These are phyloP conservation scores for Sycophila sp. DNA, from an alignment of 1,140 invertebrate genomes.

Conservation along the genomic window DNA sequence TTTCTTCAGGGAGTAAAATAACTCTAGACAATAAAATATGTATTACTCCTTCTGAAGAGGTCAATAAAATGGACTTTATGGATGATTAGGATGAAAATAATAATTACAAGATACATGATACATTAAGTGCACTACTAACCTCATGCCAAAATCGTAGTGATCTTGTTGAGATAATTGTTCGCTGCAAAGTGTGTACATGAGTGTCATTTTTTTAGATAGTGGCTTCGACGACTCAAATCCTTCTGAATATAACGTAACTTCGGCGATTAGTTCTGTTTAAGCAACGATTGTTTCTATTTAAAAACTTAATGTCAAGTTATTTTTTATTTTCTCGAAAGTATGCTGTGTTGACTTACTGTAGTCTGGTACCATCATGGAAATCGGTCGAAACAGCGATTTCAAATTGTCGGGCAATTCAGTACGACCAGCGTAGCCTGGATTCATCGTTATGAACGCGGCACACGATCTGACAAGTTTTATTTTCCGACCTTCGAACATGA, in stretches of 20 bases:
- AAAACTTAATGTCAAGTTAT: constrained; percentile 5
- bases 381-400: constrained; percentile 87
- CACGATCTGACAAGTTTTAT: constrained; percentile 87
- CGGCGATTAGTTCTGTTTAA: constrained; percentile 88
- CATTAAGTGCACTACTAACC: too few relatives aligned
- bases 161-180: constrained; percentile 93
- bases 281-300: too few relatives aligned
- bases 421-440: constrained; percentile 89
- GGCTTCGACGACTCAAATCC: constrained; percentile 89
- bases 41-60: too few relatives aligned
- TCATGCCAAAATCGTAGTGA: constrained; percentile 94
- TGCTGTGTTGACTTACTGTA: constrained; percentile 70
- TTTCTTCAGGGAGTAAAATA: too few relatives aligned
- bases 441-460: constrained; percentile 91
- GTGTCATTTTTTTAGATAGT: constrained; percentile 88
- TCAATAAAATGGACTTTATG: too few relatives aligned
- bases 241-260: constrained; percentile 92
- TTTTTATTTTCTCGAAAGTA: not conserved
- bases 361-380: constrained; percentile 94
- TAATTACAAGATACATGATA: too few relatives aligned
- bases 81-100: too few relatives aligned
- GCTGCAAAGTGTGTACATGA: constrained; percentile 92
- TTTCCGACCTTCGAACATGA: constrained; percentile 91
- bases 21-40: too few relatives aligned
- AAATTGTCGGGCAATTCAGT: constrained; percentile 86